Evolutionary conservation across 2,113 vertebrate genomes (phyloP).

Genomic region (Dromaius novaehollandiae): DNA sequence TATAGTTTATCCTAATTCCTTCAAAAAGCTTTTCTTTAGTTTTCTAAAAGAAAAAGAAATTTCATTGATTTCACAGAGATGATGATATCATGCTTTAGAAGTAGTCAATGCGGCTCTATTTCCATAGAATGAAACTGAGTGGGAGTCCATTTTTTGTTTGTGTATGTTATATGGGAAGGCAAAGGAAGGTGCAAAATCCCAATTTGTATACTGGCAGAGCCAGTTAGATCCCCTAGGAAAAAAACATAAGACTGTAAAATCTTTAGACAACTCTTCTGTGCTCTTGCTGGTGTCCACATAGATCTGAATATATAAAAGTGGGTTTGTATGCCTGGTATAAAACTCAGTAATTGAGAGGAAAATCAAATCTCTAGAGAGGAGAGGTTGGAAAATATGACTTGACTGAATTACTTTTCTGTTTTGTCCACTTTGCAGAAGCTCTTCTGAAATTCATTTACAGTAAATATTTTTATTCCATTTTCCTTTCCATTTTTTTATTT

Average conservation of each 20-base stretch:
- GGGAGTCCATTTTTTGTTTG: neutral
- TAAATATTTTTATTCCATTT: conserved; percentile 26
- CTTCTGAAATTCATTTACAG: conserved; percentile 35
- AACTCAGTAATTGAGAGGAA: neutral
- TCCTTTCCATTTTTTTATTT: neutral
- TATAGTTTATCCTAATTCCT: neutral
- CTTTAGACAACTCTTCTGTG: neutral
- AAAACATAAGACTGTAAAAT: neutral
- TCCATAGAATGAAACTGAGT: neutral
- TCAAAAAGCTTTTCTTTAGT: neutral
- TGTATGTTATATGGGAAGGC: neutral
- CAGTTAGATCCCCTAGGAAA: neutral
- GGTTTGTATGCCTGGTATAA: neutral
- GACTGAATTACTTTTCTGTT: neutral
- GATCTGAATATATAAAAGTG: neutral
- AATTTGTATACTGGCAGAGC: neutral
- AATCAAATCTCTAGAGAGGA: neutral
- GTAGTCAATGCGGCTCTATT: neutral
- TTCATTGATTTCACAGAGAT: neutral
- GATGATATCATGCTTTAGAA: neutral
- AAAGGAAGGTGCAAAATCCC: neutral
- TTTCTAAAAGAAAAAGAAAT: neutral
- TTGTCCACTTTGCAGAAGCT: conserved; percentile 18
- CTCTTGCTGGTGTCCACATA: neutral
- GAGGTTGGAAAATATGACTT: neutral